A percentile compares a stretch with the other conserved stretches of the same genome.
Evolutionary conservation across 2,113 vertebrate genomes (phyloP).

Genomic region (Pionites leucogaster): DNA sequence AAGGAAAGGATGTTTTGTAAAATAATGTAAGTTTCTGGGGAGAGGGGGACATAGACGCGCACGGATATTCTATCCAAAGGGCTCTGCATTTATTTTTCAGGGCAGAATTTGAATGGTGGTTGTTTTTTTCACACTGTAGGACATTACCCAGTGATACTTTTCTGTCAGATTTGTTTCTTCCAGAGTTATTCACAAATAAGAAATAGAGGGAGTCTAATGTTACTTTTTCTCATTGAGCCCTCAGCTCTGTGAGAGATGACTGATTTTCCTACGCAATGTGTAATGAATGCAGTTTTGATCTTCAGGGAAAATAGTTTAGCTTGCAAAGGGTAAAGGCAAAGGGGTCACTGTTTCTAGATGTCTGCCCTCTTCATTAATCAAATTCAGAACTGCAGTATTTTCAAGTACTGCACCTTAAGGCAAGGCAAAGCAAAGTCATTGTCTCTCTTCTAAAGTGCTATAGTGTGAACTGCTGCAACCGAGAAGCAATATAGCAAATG

Average conservation of each 20-base stretch:
- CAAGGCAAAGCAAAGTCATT: background rate
- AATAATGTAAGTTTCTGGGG: background rate
- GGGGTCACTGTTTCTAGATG: background rate
- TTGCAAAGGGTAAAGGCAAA: background rate
- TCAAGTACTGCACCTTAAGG: background rate
- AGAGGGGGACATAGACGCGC: accelerated
- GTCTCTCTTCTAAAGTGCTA: background rate
- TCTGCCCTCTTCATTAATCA: background rate
- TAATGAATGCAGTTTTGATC: background rate
- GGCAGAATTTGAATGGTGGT: background rate
- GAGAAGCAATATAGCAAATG: background rate
- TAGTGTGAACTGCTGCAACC: background rate
- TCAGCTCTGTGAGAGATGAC: background rate
- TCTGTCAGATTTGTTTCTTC: background rate
- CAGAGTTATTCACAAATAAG: background rate
- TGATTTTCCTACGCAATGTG: background rate
- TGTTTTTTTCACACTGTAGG: background rate
- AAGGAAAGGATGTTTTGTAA: background rate
- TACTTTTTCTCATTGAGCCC: background rate
- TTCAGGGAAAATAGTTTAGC: background rate
- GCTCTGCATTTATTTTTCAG: background rate
- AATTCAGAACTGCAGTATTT: background rate
- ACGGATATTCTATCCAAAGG: background rate
- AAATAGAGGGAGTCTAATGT: background rate
- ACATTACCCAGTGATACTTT: background rate